Conservation (phyloP, 2,888 invertebrate species). For the Ormyrus labotus region DNA sequence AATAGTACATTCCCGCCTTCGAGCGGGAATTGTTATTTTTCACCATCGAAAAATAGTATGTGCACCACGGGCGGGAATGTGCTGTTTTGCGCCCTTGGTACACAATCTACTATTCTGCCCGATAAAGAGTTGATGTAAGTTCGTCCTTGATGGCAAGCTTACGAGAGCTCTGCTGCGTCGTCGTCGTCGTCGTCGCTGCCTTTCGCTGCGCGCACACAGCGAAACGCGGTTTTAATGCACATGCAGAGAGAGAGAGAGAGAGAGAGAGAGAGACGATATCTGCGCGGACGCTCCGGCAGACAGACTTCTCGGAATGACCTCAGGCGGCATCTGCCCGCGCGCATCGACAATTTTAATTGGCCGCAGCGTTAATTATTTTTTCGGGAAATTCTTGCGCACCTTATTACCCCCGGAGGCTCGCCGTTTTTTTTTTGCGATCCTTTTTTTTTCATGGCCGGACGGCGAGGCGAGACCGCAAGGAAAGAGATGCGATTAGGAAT, state of each 20-base stretch:
- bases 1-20: no score
- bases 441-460: no score
- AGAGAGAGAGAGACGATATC: conserved; percentile 58
- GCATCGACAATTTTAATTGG: conserved; percentile 65
- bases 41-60: no score
- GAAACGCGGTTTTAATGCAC: neutral
- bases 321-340: conserved; percentile 50
- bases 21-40: no score
- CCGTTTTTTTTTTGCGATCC: no score
- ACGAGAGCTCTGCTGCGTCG: neutral
- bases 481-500: no score
- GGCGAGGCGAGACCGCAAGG: no score
- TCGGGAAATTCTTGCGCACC: no score
- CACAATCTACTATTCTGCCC: conserved; percentile 1
- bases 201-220: conserved; percentile 51
- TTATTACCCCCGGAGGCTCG: no score
- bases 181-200: conserved; percentile 48
- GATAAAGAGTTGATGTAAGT: conserved; percentile 41
- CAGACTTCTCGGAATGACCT: conserved; percentile 68
- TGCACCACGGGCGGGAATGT: no score
- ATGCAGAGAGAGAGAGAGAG: conserved; percentile 27
- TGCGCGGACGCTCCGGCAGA: conserved; percentile 65
- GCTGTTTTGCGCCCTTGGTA: no score
- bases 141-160: conserved; percentile 41
- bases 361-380: conserved; percentile 51